Evolutionary conservation across 53 echinoderm and acorn worm species (phyloP), one percentile per base, ranked within the genome.

Genomic region (Pentamera pediparva): DNA sequence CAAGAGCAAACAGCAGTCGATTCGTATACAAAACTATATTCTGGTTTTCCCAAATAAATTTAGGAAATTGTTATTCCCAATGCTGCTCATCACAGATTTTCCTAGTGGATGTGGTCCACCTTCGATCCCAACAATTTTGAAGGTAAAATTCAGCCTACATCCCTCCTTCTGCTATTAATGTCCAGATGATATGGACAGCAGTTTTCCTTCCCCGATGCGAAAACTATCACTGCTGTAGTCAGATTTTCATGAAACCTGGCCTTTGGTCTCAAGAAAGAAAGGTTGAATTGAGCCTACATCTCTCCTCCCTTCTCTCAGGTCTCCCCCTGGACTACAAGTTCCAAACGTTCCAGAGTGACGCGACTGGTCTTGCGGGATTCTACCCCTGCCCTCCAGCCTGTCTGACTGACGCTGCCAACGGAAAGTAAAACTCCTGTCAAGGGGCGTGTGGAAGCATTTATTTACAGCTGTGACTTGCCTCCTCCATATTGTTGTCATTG

Each of bases 311-410:
- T n/a, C 22, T 74, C 65, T 12, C 87, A 92, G 92, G 75, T 78
- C 75, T 92, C 31, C 92, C 87, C 13, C 40, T 78, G n/a, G 78
- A 92, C 40, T 79, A 81, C 75, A 73, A 81, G 70, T 92, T 92
- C 74, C 60, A 76, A 53, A 92, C 92, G 15, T 92, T 92, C 45
- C 30, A 79, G 20, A 70, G 65, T 36, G 62, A 61, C 40, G 82
- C 76, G 79, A 75, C 75, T 55, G 71, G 83, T 13, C 79, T 75
- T n/a, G 84, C 78, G 69, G 90, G 90, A 40, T 90, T 65, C 75
- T 86, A 84, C 25, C 90, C 90, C 1, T 67, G 70, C 29, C 60
- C 74, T 27, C 81, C 81, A 48, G 49, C 72, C 20, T 38, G 52
- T 8, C 61, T 82, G 3, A 37, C 65, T 9, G n/a, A 53, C 54